phyloP scores from a whole-genome alignment of 2,888 invertebrate genomes.

The Ophraella communa region DNA sequence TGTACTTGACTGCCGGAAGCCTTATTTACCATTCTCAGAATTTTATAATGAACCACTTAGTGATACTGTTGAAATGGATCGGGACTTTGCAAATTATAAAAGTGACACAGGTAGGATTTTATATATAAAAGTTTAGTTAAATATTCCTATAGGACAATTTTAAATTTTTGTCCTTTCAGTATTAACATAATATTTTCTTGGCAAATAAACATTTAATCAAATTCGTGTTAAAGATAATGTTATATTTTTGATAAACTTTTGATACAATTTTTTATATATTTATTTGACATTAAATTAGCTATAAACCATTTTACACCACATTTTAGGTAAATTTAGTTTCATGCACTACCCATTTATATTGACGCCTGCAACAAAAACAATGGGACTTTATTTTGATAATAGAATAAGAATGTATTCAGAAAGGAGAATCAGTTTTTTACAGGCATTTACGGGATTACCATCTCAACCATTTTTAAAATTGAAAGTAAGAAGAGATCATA shows the following conservation, averaged over 20 bases:
- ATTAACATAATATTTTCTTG: too few relatives aligned
- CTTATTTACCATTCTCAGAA: slow-evolving; percentile 84
- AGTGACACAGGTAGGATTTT: slow-evolving; percentile 62
- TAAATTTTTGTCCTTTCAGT: too few relatives aligned
- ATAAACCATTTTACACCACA: slow-evolving; percentile 10
- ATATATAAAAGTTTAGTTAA: neutral
- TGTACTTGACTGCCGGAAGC: slow-evolving; percentile 81
- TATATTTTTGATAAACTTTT: too few relatives aligned
- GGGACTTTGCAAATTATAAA: slow-evolving; percentile 90
- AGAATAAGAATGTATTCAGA: slow-evolving; percentile 94
- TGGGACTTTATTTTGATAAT: slow-evolving; percentile 92
- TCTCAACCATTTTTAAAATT: slow-evolving; percentile 85
- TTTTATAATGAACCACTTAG: slow-evolving; percentile 95
- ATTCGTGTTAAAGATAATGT: too few relatives aligned
- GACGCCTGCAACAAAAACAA: slow-evolving; percentile 89
- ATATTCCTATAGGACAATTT: too few relatives aligned
- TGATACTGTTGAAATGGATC: slow-evolving; percentile 92
- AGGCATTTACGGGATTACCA: slow-evolving; percentile 82
- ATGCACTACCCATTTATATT: slow-evolving; percentile 90
- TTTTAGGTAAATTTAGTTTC: slow-evolving; percentile 81
- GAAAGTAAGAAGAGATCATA: slow-evolving; percentile 81
- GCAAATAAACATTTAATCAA: too few relatives aligned
- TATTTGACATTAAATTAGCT: neutral
- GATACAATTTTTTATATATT: too few relatives aligned
- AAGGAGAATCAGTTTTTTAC: slow-evolving; percentile 82